Evolutionary conservation across 2,113 vertebrate genomes (phyloP), one percentile per base, ranked within the genome.

Genomic region (Phylloscopus trochiloides): DNA sequence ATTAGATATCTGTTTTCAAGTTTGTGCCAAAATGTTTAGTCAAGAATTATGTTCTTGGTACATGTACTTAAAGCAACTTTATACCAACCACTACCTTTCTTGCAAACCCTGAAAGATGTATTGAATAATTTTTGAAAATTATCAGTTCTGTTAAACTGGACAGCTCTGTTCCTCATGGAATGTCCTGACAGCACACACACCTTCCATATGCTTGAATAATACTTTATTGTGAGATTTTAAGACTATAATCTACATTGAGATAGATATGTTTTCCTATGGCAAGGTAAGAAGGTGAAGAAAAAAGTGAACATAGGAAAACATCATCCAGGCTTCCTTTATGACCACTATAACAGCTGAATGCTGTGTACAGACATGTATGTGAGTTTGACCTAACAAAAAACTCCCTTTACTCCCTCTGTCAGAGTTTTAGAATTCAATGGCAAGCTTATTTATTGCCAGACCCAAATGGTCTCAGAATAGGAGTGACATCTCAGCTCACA

Each of bases 391-490:
- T 91, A 94, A 74, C 48, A 85, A 94, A 83, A 78, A 79, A 34
- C 29, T 68, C 51, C 42, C 58, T 72, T 97, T 61, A 85, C 36
- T 92, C 51, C 67, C 73, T 88, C 85, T 28, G 38, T 91, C 86
- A 89, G 88, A 87, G 45, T 65, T 94, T 65, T 38, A 82, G 51
- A 90, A 59, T 93, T 94, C 91, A 76, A 47, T 75, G 72, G 22
- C n/a, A 79, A 78, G 74, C 15, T 67, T 74, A 51, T 22, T 68
- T 82, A 26, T 63, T 31, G 7, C 9, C 71, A 84, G 62, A 68
- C 10, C 45, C 29, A 61, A 79, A 91, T 3, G 5, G 38, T 83
- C 92, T 92, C 77, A 95, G 88, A 79, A 48, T 16, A 42, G 36
- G 34, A 81, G 34, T 40, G 22, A 75, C 24, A 12, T 71, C 21